Evolutionary conservation across 2,797 vertebrate genomes (phyloP).

Genomic region (Knipowitschia caucasica): DNA sequence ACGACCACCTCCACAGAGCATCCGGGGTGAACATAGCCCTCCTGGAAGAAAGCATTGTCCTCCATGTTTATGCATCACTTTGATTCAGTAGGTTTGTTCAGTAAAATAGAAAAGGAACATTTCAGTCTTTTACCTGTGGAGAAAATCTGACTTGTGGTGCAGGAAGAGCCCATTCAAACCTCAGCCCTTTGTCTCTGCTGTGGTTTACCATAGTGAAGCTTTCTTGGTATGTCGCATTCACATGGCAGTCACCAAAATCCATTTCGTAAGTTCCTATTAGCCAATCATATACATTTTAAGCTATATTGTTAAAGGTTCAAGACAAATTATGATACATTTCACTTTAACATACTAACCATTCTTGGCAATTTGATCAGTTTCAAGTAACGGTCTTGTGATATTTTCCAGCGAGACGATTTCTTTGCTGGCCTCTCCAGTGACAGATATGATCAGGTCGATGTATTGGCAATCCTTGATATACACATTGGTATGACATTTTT

Average conservation of each 20-base stretch:
- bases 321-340: not conserved
- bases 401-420: slow-evolving; percentile 82
- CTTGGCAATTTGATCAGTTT: slow-evolving; percentile 59
- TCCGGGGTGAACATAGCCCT: slow-evolving; percentile 86
- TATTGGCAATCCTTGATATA: slow-evolving; percentile 77
- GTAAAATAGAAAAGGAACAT: no score
- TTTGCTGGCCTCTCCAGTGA: slow-evolving; percentile 81
- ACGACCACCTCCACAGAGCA: slow-evolving; percentile 83
- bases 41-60: slow-evolving; percentile 48
- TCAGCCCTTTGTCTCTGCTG: slow-evolving; percentile 69
- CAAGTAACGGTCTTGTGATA: slow-evolving; percentile 47
- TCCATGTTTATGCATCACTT: not conserved
- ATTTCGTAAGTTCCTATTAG: slow-evolving; percentile 72
- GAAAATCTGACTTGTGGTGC: slow-evolving; percentile 73
- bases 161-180: slow-evolving; percentile 83
- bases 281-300: not conserved
- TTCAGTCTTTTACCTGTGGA: slow-evolving; percentile 76
- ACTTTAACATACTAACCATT: slow-evolving; percentile 43
- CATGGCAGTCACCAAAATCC: slow-evolving; percentile 81
- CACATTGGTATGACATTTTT: slow-evolving; percentile 68
- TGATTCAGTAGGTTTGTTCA: no score
- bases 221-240: slow-evolving; percentile 62
- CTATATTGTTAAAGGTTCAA: not conserved
- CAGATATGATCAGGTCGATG: slow-evolving; percentile 66
- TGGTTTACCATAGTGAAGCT: slow-evolving; percentile 86